A percentile compares a stretch with the other conserved stretches of the same genome.
Conservation (phyloP, 2,797 vertebrate species). For the Acanthis flammea region DNA sequence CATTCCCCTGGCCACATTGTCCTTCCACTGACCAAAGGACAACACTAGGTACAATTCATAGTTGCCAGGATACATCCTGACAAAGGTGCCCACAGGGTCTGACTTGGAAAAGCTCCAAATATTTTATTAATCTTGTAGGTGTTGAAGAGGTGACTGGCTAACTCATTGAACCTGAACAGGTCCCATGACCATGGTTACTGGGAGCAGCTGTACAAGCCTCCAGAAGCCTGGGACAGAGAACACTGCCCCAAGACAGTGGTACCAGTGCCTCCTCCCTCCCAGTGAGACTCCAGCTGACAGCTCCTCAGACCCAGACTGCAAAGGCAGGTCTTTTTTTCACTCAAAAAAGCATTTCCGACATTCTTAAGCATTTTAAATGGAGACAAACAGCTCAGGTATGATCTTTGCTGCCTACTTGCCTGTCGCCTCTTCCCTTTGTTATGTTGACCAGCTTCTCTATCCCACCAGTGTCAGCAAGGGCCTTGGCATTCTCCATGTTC, state of each 20-base stretch:
- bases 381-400: background rate
- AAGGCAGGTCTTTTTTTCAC: background rate
- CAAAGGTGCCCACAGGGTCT: background rate
- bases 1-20: accelerated
- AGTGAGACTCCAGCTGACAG: background rate
- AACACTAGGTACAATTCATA: background rate
- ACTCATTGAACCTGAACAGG: background rate
- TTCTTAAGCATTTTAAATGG: background rate
- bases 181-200: accelerated
- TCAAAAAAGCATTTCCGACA: accelerated
- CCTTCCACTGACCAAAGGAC: background rate
- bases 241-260: background rate
- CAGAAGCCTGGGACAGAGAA: background rate
- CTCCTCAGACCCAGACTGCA: background rate
- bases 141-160: background rate
- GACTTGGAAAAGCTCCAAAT: background rate
- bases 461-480: constrained; percentile 91
- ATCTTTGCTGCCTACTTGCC: constrained; percentile 72
- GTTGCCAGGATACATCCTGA: background rate
- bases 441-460: constrained; percentile 98
- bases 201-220: background rate
- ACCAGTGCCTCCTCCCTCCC: accelerated
- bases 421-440: constrained; percentile 93
- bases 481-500: constrained; percentile 99
- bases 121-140: background rate